Base-by-base conservation (phyloP, 2,888 invertebrate species). In the Nomada ferruginata region DNA sequence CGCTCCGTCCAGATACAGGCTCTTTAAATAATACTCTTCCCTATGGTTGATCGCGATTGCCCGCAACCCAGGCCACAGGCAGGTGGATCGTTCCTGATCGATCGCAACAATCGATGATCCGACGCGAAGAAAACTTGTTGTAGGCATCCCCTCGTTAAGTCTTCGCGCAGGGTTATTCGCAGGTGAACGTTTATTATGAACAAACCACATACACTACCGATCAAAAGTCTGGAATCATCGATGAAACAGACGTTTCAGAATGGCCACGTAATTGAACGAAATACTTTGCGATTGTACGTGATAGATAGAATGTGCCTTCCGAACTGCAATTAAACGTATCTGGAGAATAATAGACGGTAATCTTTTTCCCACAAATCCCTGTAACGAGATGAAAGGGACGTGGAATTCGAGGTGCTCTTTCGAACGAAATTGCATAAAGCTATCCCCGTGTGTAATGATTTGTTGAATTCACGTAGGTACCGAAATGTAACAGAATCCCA, bases 11-110 rank as follows among this genome's bases (percentile, higher is more conserved):
- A 60, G 79, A 75, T 68, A 70, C 69, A 76, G 44, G 50, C 36
- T 85, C 73, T 81, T 81, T 83, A 80, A 85, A 83, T 79, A 81
- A 86, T 81, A 65, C 53, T 76, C 71, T 52, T 60, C 61, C 36
- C 36, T n/a, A 83, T 60, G 52, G 72, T 59, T 26, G 76, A 73
- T 57, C 76, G 63, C 70, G 63, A 83, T 71, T 71, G 60, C 72
- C 60, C 44, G 13, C 10, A 20, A 26, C 36, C 29, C 81, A 29
- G 57, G 59, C 64, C 50, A 72, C 15, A 18, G 57, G 61, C 79
- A 83, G 79, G 72, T 79, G 83, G 26, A 82, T 69, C 69, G 61
- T 64, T 71, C 23, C 2, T 63, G 53, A 79, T 82, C 77, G 82
- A 75, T 76, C 60, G 57, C 23, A 60, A 53, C 60, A 53, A 77